Evolutionary conservation across 1,140 invertebrate species (phyloP), one percentile per base, ranked within the genome.

Genomic region (Pomacea maculata): DNA sequence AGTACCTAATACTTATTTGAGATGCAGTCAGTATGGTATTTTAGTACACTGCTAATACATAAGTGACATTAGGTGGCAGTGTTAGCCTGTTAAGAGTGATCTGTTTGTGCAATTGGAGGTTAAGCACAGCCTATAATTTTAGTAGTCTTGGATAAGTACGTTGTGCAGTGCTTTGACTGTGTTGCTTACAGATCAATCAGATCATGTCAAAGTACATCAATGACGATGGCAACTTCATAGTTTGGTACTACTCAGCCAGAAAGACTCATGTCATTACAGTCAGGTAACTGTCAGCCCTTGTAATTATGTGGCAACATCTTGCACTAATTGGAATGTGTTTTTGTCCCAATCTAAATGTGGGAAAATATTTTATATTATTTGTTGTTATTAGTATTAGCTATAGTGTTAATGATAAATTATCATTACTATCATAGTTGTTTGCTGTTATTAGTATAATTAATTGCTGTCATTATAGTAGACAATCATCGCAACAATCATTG

Each of bases 171-270:
- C 34, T 45, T 45, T 45, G 1, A 45, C 77, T 63, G 52, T 71
- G 64, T 45, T 72, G 70, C 73, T 71, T 75, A 57, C 74, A 82
- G 80, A 77, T 82, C 64, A 68, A 78, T 7, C 61, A 67, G 17
- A 77, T 68, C n/a, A 78, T 82, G 80, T 55, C 63, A n/a, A 82
- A 72, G 29, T 75, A 82, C 63, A 52, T 73, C 57, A 72, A 73
- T 15, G 67, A 82, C 34, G 80, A 82, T 61, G 80, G 80, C 19
- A 82, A 78, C 52, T 82, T 78, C 63, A 78, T 82, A 68, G 52
- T 82, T 5, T 82, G 80, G 80, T 63, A 72, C 14, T 78, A 77
- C 64, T n/a, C 64, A 8, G 63, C 64, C n/a, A 45, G 63, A 21
- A 71, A 71, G 11, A 78, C 74, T 45, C 78, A 64, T 63, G 74